Evolutionary conservation across 2,888 invertebrate species (phyloP), one percentile per base, ranked within the genome.

Genomic region (Drosophila falleni): DNA sequence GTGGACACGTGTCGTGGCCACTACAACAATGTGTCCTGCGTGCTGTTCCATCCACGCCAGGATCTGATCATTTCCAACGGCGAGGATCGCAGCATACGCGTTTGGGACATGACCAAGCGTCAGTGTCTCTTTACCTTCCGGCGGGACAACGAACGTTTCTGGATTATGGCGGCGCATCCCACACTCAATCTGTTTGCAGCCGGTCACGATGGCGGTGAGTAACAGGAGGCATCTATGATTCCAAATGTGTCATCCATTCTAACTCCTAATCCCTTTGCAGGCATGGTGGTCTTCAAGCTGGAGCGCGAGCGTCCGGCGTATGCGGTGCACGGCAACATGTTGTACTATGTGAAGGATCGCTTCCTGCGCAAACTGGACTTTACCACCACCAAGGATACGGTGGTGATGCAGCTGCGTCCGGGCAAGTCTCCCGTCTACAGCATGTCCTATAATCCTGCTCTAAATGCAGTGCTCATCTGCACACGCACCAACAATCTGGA

Each of bases 1-100:
- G 98, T 99, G 46, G 99, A 99, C 93, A 98, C 99, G 0, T 99
- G 99, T 88, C 96, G 99, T n/a, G 99, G 99, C 0, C 99, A 99
- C 92, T 99, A 99, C 94, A 98, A 99, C 94, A 99, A 99, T 93
- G 99, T 99, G 2, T 99, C 99, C 0, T 99, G 99, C 91, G 98
- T 97, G 0, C 93, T 98, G 47, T 99, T 99, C 93, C 99, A 99
- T 93, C 99, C 99, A 0, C 94, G 98, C 16, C 98, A 99, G 92
- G 99, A 99, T 91, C 94, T 99, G 33, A 97, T 99, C 71, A 93
- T 99, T 47, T 98, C 98, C 35, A 99, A 99, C 93, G 97, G 99
- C 16, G 99, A 99, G 93, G 99, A 99, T 93, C 98, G 97, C 93
- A 98, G 97, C 90, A 98, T 99, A 84, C 94, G 99, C 1, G 98